Conservation (phyloP, 2,888 invertebrate species). For the Hypselothyrea guttata region DNA sequence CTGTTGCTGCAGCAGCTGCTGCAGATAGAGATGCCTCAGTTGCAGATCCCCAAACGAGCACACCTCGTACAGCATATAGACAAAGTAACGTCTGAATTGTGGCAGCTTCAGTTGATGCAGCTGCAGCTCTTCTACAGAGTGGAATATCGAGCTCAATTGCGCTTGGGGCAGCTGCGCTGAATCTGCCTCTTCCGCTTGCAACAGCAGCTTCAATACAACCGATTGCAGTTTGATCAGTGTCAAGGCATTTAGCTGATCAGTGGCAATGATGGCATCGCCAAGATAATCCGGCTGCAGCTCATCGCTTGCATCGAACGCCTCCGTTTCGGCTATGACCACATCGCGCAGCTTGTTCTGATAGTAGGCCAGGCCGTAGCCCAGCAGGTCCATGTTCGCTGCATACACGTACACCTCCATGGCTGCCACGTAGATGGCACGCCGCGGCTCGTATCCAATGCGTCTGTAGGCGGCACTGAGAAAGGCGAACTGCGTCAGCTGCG, state of each 20-base stretch:
- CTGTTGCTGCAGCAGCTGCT: slow-evolving; percentile 45
- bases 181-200: slow-evolving; percentile 20
- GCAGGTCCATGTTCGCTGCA: slow-evolving; percentile 77
- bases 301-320: slow-evolving; percentile 26
- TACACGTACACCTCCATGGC: slow-evolving; percentile 82
- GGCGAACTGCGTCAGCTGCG: slow-evolving; percentile 80
- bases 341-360: slow-evolving; percentile 80
- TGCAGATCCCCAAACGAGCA: slow-evolving; percentile 80
- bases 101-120: slow-evolving; percentile 38
- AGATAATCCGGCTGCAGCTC: slow-evolving; percentile 52
- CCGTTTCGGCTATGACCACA: slow-evolving; percentile 69
- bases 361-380: slow-evolving; percentile 80
- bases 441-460: slow-evolving; percentile 74
- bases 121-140: slow-evolving; percentile 56
- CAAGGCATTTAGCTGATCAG: slow-evolving; percentile 69
- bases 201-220: slow-evolving; percentile 69
- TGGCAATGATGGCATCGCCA: slow-evolving; percentile 68
- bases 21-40: slow-evolving; percentile 77
- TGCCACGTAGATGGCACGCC: slow-evolving; percentile 79
- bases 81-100: slow-evolving; percentile 62
- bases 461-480: slow-evolving; percentile 79
- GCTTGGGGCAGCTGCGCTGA: slow-evolving; percentile 19
- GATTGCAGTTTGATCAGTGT: slow-evolving; percentile 78
- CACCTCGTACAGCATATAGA: slow-evolving; percentile 82
- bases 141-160: slow-evolving; percentile 47